phyloP scores from a whole-genome alignment of 2,797 vertebrate species.

The Odontamblyopus lacepedii region DNA sequence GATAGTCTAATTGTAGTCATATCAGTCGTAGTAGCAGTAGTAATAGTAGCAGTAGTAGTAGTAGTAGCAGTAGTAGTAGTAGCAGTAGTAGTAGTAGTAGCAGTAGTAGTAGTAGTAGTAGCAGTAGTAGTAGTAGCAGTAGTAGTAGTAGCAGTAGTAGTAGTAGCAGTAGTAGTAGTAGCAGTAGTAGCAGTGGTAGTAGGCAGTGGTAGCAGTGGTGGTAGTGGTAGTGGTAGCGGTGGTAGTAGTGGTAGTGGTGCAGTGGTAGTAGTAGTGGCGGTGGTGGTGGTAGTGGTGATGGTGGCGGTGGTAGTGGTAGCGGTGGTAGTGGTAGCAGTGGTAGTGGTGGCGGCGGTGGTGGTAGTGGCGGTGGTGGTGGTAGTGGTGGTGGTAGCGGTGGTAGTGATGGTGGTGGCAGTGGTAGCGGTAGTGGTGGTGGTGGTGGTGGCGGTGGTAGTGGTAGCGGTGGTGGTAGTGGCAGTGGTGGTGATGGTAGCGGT shows the following conservation, averaged over 20 bases:
- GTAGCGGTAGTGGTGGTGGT: too few relatives aligned
- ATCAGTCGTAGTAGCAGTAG: neutral
- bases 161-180: neutral
- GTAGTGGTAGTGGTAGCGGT: too few relatives aligned
- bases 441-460: too few relatives aligned
- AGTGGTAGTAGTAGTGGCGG: too few relatives aligned
- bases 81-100: neutral
- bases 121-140: neutral
- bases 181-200: neutral
- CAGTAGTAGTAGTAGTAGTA: neutral
- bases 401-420: too few relatives aligned
- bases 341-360: too few relatives aligned
- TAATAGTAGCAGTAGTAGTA: neutral
- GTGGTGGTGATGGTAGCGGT: accelerated
- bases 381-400: too few relatives aligned
- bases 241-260: too few relatives aligned
- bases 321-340: too few relatives aligned
- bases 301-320: too few relatives aligned
- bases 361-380: too few relatives aligned
- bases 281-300: accelerated
- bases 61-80: neutral
- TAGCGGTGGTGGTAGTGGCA: too few relatives aligned
- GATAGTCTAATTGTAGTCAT: neutral
- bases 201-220: neutral
- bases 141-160: neutral